Conservation (phyloP, 92 coral and sea anemone species). For the Zoanthus sansibaricus region DNA sequence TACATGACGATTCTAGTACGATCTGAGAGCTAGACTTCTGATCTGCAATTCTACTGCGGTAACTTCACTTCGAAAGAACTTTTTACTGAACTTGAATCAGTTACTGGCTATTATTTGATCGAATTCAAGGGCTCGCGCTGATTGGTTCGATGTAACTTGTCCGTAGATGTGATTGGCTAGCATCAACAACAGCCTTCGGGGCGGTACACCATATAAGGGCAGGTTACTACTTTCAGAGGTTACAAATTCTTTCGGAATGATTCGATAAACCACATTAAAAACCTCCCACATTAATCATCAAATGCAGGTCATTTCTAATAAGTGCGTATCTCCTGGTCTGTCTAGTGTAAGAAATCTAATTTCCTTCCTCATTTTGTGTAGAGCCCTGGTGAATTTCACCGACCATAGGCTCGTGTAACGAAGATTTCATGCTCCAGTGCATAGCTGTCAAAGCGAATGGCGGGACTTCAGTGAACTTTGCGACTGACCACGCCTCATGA, state of each 20-base stretch:
- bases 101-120: conserved; percentile 94
- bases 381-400: no score
- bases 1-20: conserved; percentile 75
- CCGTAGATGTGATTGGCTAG: conserved; percentile 85
- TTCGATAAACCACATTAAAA: conserved; percentile 63
- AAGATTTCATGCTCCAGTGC: conserved; percentile 31
- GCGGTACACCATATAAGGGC: conserved; percentile 93
- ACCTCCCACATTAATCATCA: conserved; percentile 55
- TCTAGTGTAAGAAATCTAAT: neutral
- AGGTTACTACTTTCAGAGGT: conserved; percentile 99
- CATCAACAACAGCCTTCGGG: conserved; percentile 91
- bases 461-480: conserved; percentile 41
- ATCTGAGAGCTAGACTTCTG: conserved; percentile 49
- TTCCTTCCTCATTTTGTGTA: neutral
- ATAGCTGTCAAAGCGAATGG: conserved; percentile 40
- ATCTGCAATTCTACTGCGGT: conserved; percentile 41
- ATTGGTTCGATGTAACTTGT: conserved; percentile 82
- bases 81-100: conserved; percentile 93
- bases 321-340: neutral
- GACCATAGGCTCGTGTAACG: neutral
- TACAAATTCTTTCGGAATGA: conserved; percentile 96
- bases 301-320: conserved; percentile 18
- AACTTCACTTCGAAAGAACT: conserved; percentile 57
- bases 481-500: conserved; percentile 33
- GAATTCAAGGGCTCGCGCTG: conserved; percentile 72